These are phyloP conservation scores for Crematogaster levior DNA, from an alignment of 2,888 invertebrate genomes.

Conservation along the genomic window DNA sequence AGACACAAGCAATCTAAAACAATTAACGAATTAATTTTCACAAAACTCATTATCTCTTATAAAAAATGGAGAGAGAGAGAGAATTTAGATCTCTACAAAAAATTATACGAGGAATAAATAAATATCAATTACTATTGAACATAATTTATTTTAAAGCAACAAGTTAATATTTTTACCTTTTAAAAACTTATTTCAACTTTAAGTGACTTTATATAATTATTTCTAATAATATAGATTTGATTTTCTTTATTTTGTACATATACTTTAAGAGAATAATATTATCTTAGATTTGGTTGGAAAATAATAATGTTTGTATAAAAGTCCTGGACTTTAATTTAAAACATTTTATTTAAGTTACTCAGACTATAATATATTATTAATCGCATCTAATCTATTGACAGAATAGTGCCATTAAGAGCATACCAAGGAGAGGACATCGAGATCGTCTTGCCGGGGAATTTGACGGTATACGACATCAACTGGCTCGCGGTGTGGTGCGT, in stretches of 20 bases:
- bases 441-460: slow-evolving; percentile 93
- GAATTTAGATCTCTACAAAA: neutral
- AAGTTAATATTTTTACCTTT: neutral
- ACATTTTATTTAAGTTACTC: neutral
- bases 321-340: neutral
- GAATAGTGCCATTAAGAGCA: slow-evolving; percentile 92
- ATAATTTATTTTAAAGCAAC: neutral
- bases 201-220: neutral
- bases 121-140: too few relatives aligned
- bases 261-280: neutral
- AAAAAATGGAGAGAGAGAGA: neutral
- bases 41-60: neutral
- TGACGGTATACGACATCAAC: slow-evolving; percentile 96
- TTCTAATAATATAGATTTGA: neutral
- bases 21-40: neutral
- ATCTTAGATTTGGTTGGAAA: neutral
- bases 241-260: neutral
- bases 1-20: neutral
- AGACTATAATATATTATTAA: slow-evolving; percentile 34
- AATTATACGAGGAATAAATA: neutral
- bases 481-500: slow-evolving; percentile 97
- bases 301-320: neutral
- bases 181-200: neutral
- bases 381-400: slow-evolving; percentile 71
- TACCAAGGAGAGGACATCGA: slow-evolving; percentile 97